Evolutionary conservation across 1,140 invertebrate species (phyloP).

Genomic region (Pissodes strobi): DNA sequence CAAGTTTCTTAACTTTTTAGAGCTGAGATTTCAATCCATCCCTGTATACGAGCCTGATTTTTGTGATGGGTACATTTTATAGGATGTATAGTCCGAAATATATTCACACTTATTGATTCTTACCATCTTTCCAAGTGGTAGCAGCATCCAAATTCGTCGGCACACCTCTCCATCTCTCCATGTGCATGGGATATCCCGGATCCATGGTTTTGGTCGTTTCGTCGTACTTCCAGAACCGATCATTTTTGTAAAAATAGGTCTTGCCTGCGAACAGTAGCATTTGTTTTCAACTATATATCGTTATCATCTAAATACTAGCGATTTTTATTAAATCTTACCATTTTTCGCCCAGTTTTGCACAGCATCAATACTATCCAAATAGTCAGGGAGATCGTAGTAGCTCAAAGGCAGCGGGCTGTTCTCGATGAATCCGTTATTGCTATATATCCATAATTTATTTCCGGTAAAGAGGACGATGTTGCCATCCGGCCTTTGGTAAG

Average conservation of each 20-base stretch:
- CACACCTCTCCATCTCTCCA: constrained; percentile 69
- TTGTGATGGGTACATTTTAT: too few species aligned
- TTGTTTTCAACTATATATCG: too few species aligned
- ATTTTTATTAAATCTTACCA: too few species aligned
- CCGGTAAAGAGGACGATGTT: constrained; percentile 77
- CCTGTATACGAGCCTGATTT: too few species aligned
- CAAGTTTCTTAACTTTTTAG: too few species aligned
- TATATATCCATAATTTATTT: constrained; percentile 67
- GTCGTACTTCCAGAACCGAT: constrained; percentile 72
- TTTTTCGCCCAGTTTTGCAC: constrained; percentile 67
- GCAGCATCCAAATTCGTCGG: constrained; percentile 68
- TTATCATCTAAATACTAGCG: too few species aligned
- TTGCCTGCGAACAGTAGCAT: constrained; percentile 56
- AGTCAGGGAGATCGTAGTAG: constrained; percentile 65
- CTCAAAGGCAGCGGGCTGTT: constrained; percentile 62
- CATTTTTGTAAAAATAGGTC: constrained; percentile 64
- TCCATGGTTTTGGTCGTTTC: constrained; percentile 65
- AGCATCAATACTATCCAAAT: constrained; percentile 70
- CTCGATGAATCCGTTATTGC: constrained; percentile 63
- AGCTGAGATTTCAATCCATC: too few species aligned
- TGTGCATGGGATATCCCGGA: constrained; percentile 67
- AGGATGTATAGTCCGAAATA: too few species aligned
- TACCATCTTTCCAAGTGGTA: constrained; percentile 66
- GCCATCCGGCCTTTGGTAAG: constrained; percentile 74
- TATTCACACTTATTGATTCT: too few species aligned